Conservation (phyloP, 2,888 invertebrate genomes). For the Lepidochitona cinerea region DNA sequence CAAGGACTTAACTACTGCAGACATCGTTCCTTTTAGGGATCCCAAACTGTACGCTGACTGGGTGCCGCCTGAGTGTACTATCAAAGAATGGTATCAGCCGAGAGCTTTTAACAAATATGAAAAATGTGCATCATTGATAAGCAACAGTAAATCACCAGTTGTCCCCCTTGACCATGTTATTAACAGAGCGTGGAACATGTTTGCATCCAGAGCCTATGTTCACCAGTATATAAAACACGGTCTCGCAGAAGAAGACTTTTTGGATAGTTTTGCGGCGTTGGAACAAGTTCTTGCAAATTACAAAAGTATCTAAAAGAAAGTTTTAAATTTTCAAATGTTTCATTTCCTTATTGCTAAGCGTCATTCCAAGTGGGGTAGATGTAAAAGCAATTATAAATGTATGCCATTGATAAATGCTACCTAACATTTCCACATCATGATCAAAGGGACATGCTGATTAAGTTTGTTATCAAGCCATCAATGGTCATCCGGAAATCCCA, state of each 20-base stretch:
- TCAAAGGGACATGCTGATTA: no score
- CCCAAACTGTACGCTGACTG: slow-evolving; percentile 58
- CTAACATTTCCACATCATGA: no score
- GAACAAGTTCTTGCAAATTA: slow-evolving; percentile 70
- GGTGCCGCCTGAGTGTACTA: slow-evolving; percentile 46
- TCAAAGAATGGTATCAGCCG: slow-evolving; percentile 52
- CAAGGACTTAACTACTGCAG: slow-evolving; percentile 45
- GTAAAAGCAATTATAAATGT: no score
- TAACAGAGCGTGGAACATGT: slow-evolving; percentile 71
- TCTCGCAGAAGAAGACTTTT: slow-evolving; percentile 67
- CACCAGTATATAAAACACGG: slow-evolving; percentile 71
- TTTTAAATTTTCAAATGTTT: no score
- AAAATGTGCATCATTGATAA: slow-evolving; percentile 65
- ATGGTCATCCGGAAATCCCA: no score
- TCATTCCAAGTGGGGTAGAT: no score
- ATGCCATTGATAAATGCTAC: no score
- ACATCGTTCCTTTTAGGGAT: slow-evolving; percentile 52
- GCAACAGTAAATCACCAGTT: slow-evolving; percentile 66
- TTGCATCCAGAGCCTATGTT: slow-evolving; percentile 69
- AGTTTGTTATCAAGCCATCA: no score
- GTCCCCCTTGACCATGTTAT: slow-evolving; percentile 59
- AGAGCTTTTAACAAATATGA: slow-evolving; percentile 64
- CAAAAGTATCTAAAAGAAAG: no score
- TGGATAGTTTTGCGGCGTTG: slow-evolving; percentile 67
- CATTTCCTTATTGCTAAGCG: no score